Evolutionary conservation across 2,888 invertebrate genomes (phyloP).

Genomic region (Smittia sp.): DNA sequence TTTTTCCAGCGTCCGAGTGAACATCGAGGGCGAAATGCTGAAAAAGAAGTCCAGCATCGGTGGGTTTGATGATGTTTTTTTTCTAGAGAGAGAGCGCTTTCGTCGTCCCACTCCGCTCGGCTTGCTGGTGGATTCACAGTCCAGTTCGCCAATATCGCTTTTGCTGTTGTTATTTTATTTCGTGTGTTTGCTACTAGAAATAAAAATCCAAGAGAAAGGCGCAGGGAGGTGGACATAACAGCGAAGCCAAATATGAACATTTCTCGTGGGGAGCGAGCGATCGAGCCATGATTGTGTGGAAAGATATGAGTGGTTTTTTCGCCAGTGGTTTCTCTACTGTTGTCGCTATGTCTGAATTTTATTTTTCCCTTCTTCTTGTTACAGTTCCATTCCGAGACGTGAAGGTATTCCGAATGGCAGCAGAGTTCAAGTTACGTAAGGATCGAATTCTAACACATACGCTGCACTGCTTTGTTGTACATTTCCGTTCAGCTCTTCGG

Average conservation of each 20-base stretch:
- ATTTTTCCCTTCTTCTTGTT: background rate
- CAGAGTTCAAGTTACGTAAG: background rate
- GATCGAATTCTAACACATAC: background rate
- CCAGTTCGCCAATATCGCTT: slow-evolving; percentile 10
- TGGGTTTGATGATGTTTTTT: background rate
- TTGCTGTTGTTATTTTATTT: background rate
- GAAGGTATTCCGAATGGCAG: background rate
- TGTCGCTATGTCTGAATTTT: background rate
- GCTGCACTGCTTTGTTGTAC: background rate
- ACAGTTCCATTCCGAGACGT: background rate
- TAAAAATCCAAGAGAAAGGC: slow-evolving; percentile 5
- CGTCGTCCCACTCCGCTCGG: background rate
- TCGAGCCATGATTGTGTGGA: slow-evolving; percentile 2
- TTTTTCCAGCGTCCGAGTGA: background rate
- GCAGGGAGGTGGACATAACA: background rate
- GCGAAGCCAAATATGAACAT: slow-evolving; percentile 12
- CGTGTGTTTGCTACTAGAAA: background rate
- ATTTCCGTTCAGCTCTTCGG: too few relatives aligned
- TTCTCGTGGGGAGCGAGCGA: background rate
- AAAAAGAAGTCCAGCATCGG: background rate
- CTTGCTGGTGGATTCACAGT: slow-evolving; percentile 7
- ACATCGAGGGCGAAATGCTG: background rate
- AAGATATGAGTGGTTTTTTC: slow-evolving; percentile 7
- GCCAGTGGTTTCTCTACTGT: slow-evolving; percentile 9
- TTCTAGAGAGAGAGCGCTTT: too few relatives aligned